phyloP scores from a whole-genome alignment of 2,113 vertebrate species.

The Prunella fulvescens region DNA sequence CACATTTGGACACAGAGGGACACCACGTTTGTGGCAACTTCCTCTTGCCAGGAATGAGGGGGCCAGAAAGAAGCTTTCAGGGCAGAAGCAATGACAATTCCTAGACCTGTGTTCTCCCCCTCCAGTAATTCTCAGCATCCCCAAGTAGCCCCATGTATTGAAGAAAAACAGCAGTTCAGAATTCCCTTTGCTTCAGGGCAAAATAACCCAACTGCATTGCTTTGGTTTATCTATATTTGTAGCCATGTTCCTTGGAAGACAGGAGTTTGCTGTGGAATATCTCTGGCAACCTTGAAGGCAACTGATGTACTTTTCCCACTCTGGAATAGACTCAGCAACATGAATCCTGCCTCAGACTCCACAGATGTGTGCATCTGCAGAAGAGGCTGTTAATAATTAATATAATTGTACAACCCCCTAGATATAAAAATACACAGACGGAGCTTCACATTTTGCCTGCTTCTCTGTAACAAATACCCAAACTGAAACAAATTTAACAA shows the following conservation, averaged over 20 bases:
- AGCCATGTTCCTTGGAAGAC: background rate
- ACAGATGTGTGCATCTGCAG: background rate
- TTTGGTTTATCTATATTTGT: background rate
- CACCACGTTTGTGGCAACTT: background rate
- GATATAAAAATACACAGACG: slow-evolving; percentile 37
- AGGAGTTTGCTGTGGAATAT: background rate
- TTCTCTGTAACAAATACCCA: slow-evolving; percentile 32
- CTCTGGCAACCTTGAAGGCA: background rate
- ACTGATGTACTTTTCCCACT: background rate
- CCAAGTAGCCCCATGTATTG: background rate
- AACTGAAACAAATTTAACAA: slow-evolving; percentile 60
- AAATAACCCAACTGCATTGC: background rate
- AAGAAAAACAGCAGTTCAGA: background rate
- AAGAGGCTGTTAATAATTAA: slow-evolving; percentile 21
- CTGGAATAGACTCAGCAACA: background rate
- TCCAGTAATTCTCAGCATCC: background rate
- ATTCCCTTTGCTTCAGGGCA: background rate
- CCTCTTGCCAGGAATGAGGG: background rate
- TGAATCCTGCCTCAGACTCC: background rate
- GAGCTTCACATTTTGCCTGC: slow-evolving; percentile 5
- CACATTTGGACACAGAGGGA: background rate
- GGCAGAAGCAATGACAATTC: background rate
- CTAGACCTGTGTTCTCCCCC: background rate
- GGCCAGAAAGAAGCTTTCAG: background rate
- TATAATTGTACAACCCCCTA: background rate